Base-by-base conservation (phyloP, 2,888 invertebrate genomes). In the Amphiduros pacificus region DNA sequence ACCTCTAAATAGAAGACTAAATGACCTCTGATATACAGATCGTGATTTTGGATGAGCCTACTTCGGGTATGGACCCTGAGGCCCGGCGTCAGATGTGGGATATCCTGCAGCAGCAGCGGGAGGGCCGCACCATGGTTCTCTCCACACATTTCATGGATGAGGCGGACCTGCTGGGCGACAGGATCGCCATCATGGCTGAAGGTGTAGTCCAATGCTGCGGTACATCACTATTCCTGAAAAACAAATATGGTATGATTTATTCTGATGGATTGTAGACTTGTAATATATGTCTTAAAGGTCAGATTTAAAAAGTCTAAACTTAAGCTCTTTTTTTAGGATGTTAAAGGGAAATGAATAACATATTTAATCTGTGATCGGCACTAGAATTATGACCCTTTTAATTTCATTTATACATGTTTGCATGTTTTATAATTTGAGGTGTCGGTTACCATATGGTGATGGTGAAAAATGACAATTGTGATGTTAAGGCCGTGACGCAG, bases 61-160 rank as follows among this genome's bases (percentile, higher is more conserved):
- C 85, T 0, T 77, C 78, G 1, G 80, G 80, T 17, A 85, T 87
- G 86, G 87, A 87, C 72, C 86, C 86, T 0, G 84, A 84, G 17
- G 85, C 86, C 0, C 73, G 87, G 17, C 80, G 86, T 51, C 84
- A 83, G 66, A 83, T 84, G 0, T 93, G 93, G 93, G 90, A 92
- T 72, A 83, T 94, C 24, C 80, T 94, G 64, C 86, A 83, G 84
- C 82, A 83, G 11, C 84, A 87, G 70, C 82, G 86, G 48, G 78
- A 82, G 84, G 90, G 88, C 44, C 86, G 92, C 9, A 90, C 92
- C 0, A 87, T 93, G 73, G 85, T 94, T 53, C 82, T 93, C 61
- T 91, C 92, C 22, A 81, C 81, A 14, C 81, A 93, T 81, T 92
- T 91, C 77, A 93, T 93, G 92, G 93, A 93, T 75, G 93, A 93